Conservation (phyloP, 2,113 vertebrate species). For the Elgaria multicarinata region DNA sequence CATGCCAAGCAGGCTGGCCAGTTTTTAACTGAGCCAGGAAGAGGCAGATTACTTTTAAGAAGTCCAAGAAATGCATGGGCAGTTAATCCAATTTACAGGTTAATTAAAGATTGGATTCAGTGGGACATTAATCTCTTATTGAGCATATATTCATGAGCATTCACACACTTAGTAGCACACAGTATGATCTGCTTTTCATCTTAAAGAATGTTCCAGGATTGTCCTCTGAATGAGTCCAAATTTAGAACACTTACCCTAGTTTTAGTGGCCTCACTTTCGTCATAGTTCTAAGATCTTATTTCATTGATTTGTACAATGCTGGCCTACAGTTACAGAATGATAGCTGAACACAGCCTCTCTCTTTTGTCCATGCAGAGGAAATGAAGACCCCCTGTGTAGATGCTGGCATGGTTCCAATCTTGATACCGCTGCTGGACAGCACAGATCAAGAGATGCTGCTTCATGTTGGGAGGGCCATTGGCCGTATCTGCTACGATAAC, state of each 20-base stretch:
- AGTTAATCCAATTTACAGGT: neutral
- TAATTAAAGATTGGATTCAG: neutral
- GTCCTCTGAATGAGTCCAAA: neutral
- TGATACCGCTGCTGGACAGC: slow-evolving; percentile 85
- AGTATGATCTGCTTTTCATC: neutral
- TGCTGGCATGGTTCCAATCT: slow-evolving; percentile 80
- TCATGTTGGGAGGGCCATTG: slow-evolving; percentile 87
- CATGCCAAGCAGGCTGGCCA: neutral
- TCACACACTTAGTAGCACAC: neutral
- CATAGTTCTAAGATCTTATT: neutral
- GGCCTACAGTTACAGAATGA: neutral
- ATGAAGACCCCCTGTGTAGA: slow-evolving; percentile 85
- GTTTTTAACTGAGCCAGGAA: neutral
- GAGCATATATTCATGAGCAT: neutral
- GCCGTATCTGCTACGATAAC: slow-evolving; percentile 89
- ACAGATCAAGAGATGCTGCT: slow-evolving; percentile 84
- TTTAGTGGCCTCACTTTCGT: slow-evolving; percentile 4
- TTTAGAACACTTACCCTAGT: slow-evolving; percentile 18
- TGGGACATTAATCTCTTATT: neutral
- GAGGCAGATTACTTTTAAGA: neutral
- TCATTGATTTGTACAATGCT: neutral
- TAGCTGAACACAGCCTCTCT: neutral
- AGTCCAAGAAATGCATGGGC: neutral
- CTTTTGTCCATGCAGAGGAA: slow-evolving; percentile 70
- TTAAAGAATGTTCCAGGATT: neutral